These are phyloP conservation scores for Acanthosepion pharaonis DNA, from an alignment of 2,888 invertebrate genomes.

Conservation along the genomic window DNA sequence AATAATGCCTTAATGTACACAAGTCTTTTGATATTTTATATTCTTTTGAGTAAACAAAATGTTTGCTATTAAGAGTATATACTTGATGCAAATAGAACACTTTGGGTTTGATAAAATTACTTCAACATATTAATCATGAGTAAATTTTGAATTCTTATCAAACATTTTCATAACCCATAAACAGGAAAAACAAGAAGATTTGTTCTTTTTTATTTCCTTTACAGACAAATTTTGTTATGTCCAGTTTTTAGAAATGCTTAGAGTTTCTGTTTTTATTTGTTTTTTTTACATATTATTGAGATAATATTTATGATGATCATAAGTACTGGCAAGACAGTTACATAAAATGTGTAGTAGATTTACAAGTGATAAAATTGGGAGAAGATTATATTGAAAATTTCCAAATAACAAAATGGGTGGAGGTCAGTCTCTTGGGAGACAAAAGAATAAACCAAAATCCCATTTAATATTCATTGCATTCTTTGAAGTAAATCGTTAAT, in stretches of 20 bases:
- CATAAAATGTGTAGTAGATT: neutral
- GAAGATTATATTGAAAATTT: slow-evolving; percentile 4
- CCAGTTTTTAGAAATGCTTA: neutral
- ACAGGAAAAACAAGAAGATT: too few species aligned
- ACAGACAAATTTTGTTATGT: neutral
- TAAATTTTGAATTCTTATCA: neutral
- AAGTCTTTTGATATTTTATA: too few species aligned
- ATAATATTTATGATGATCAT: neutral
- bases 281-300: neutral
- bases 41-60: too few species aligned
- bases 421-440: neutral
- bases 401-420: neutral
- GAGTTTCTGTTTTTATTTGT: neutral
- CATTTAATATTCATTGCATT: neutral
- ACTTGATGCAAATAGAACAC: too few species aligned
- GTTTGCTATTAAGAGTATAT: too few species aligned
- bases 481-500: neutral
- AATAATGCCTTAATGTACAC: too few species aligned
- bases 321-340: neutral
- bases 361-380: neutral
- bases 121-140: neutral
- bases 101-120: neutral
- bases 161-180: neutral
- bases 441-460: neutral
- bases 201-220: neutral